Evolutionary conservation across 2,797 vertebrate genomes (phyloP).

Genomic region (Enteromius anoplus): DNA sequence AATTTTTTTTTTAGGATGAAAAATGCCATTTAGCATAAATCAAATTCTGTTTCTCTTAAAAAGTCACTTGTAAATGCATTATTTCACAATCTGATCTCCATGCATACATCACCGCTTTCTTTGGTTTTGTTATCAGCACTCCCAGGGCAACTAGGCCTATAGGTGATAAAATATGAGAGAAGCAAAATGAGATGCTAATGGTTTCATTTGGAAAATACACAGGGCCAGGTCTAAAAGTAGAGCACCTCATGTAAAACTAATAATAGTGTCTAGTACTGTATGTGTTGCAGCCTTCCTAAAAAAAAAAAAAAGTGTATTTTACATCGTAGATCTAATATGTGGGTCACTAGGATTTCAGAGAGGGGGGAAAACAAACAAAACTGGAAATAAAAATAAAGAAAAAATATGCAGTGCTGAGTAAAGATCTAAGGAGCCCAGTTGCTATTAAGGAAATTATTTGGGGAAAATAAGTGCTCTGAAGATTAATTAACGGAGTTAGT

Average conservation of each 20-base stretch:
- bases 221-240: slow-evolving; percentile 63
- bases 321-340: slow-evolving; percentile 78
- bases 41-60: slow-evolving; percentile 69
- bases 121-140: slow-evolving; percentile 59
- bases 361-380: slow-evolving; percentile 47
- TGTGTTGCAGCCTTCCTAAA: slow-evolving; percentile 61
- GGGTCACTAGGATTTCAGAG: slow-evolving; percentile 77
- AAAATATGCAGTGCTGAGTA: slow-evolving; percentile 75
- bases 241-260: slow-evolving; percentile 70
- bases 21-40: slow-evolving; percentile 75
- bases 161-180: slow-evolving; percentile 76
- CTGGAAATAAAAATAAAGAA: slow-evolving; percentile 62
- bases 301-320: slow-evolving; percentile 64
- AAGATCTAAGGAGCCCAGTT: slow-evolving; percentile 77
- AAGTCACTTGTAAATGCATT: slow-evolving; percentile 70
- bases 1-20: slow-evolving; percentile 67
- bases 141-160: slow-evolving; percentile 59
- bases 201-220: slow-evolving; percentile 73
- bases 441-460: slow-evolving; percentile 79
- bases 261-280: slow-evolving; percentile 66
- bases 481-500: slow-evolving; percentile 78
- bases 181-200: slow-evolving; percentile 77
- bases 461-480: slow-evolving; percentile 75
- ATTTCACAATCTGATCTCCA: slow-evolving; percentile 76
- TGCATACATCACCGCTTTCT: slow-evolving; percentile 68